phyloP scores from a whole-genome alignment of 2,888 invertebrate genomes.

The Gastrophysa polygoni region DNA sequence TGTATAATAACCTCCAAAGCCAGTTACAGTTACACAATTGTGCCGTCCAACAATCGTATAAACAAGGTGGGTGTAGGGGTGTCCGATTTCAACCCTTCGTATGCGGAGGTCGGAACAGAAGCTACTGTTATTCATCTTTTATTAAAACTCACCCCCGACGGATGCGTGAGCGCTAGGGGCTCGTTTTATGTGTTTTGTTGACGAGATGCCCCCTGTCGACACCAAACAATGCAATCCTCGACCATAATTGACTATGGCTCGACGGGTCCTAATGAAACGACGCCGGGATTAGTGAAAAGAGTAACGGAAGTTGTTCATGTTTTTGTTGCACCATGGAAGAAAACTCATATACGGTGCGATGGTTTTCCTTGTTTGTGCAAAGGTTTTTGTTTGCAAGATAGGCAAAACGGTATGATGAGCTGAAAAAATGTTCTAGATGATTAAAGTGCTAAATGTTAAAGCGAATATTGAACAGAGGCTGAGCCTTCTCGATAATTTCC shows the following conservation, averaged over 20 bases:
- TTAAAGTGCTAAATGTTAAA: too few species aligned
- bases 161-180: slow-evolving; percentile 14
- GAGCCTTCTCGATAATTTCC: too few species aligned
- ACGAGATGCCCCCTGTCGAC: slow-evolving; percentile 23
- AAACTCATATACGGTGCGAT: neutral
- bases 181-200: slow-evolving; percentile 28
- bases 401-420: too few species aligned
- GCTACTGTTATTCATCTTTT: slow-evolving; percentile 17
- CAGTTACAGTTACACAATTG: neutral
- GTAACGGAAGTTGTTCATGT: slow-evolving; percentile 2
- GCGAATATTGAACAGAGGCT: too few species aligned
- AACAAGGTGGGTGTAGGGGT: slow-evolving; percentile 1
- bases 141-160: slow-evolving; percentile 6
- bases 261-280: slow-evolving; percentile 14
- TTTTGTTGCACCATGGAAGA: neutral
- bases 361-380: neutral
- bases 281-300: slow-evolving; percentile 4
- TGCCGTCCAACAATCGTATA: neutral
- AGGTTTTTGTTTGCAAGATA: neutral
- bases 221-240: slow-evolving; percentile 25
- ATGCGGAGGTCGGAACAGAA: neutral
- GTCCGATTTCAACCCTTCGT: neutral
- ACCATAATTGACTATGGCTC: slow-evolving; percentile 29
- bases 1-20: neutral
- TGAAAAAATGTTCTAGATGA: too few species aligned